A percentile compares a stretch with the other conserved stretches of the same genome.
phyloP scores from a whole-genome alignment of 2,113 vertebrate species.

The Pandion haliaetus region DNA sequence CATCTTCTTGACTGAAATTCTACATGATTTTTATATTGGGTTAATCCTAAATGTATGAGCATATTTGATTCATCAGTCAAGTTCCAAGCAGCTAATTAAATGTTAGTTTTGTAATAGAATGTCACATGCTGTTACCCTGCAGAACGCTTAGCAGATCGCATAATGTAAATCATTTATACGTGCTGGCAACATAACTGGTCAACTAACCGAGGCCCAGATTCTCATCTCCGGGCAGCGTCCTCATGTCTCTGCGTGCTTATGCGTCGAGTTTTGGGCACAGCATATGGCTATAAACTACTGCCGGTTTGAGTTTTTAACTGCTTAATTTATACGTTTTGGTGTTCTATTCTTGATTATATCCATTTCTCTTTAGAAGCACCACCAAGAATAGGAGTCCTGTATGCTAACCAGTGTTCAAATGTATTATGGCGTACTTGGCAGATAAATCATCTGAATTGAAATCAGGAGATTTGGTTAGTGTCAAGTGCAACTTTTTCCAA shows the following conservation, averaged over 20 bases:
- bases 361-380: neutral
- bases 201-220: neutral
- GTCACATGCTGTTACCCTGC: neutral
- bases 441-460: neutral
- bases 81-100: neutral
- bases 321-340: neutral
- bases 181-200: neutral
- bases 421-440: neutral
- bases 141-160: neutral
- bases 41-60: neutral
- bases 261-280: neutral
- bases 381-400: neutral
- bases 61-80: neutral
- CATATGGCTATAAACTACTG: neutral
- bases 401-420: neutral
- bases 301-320: neutral
- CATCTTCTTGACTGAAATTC: neutral
- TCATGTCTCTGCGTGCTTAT: neutral
- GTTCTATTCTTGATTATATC: neutral
- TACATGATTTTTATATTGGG: neutral
- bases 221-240: neutral
- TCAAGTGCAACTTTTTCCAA: neutral
- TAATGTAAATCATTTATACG: neutral
- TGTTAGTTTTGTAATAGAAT: neutral
- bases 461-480: neutral